Percentiles rank a stretch among this genome's conserved stretches.
Evolutionary conservation across 2,113 vertebrate genomes (phyloP).

Genomic region (Nyctereutes procyonoides): DNA sequence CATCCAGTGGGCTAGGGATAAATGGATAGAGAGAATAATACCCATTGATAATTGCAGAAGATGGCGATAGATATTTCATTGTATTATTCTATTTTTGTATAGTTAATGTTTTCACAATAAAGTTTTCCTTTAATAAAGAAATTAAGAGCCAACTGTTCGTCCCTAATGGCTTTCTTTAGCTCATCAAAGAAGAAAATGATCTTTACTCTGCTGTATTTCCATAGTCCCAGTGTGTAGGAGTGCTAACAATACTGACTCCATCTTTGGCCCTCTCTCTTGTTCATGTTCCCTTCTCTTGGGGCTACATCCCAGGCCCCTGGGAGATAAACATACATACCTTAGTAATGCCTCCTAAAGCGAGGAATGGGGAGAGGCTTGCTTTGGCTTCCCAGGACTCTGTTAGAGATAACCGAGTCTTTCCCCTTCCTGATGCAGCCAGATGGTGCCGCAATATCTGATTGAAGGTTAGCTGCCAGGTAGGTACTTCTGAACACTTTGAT

Average conservation of each 20-base stretch:
- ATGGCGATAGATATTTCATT: background rate
- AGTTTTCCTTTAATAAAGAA: background rate
- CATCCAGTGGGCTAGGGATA: background rate
- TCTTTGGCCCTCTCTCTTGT: background rate
- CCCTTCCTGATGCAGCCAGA: background rate
- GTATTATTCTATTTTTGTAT: background rate
- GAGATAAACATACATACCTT: background rate
- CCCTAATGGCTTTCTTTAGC: background rate
- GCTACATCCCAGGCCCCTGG: background rate
- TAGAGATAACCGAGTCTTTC: background rate
- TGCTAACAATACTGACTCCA: background rate
- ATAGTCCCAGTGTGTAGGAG: background rate
- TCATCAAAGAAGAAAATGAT: background rate
- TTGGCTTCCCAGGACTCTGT: background rate
- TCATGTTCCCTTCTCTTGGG: background rate
- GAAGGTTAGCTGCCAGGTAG: background rate
- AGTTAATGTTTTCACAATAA: background rate
- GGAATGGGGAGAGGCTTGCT: background rate
- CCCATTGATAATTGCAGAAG: background rate
- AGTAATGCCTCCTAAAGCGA: background rate
- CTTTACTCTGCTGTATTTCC: background rate
- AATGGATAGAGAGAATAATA: background rate
- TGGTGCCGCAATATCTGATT: background rate
- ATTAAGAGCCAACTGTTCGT: background rate
- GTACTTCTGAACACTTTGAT: background rate